These are phyloP conservation scores for Scalopus aquaticus DNA, from an alignment of 2,113 vertebrate genomes.

Conservation along the genomic window DNA sequence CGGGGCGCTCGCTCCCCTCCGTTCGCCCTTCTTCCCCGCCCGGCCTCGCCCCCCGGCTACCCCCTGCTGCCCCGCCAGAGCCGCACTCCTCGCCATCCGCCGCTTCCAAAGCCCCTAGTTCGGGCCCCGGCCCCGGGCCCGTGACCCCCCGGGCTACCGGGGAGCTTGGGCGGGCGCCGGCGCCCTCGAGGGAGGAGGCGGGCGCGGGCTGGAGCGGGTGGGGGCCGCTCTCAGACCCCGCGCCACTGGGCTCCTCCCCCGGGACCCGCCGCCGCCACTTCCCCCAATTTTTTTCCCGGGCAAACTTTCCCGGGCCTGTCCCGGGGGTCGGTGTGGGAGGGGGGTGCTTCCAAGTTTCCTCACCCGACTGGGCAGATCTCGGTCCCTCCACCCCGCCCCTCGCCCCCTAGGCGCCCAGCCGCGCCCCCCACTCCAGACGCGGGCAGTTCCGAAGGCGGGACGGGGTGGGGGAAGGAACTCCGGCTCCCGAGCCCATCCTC, in stretches of 20 bases:
- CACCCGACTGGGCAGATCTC: not conserved
- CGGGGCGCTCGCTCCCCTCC: not conserved
- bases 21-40: not conserved
- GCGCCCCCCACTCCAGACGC: not conserved
- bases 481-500: not conserved
- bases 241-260: constrained; percentile 46
- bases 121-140: not conserved
- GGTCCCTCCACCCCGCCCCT: not conserved
- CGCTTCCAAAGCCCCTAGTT: not conserved
- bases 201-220: not conserved
- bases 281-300: constrained; percentile 29
- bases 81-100: not conserved
- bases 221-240: constrained; percentile 21
- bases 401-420: not conserved
- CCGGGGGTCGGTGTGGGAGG: constrained; percentile 45
- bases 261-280: constrained; percentile 48
- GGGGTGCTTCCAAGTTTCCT: constrained; percentile 67
- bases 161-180: not conserved
- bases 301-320: constrained; percentile 72
- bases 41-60: not conserved
- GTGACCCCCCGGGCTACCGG: not conserved
- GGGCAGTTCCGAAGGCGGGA: not conserved
- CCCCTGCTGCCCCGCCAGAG: not conserved
- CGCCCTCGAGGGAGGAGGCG: not conserved
- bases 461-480: not conserved